Evolutionary conservation across 2,113 vertebrate genomes (phyloP).

Genomic region (Amblyornis subalaris): DNA sequence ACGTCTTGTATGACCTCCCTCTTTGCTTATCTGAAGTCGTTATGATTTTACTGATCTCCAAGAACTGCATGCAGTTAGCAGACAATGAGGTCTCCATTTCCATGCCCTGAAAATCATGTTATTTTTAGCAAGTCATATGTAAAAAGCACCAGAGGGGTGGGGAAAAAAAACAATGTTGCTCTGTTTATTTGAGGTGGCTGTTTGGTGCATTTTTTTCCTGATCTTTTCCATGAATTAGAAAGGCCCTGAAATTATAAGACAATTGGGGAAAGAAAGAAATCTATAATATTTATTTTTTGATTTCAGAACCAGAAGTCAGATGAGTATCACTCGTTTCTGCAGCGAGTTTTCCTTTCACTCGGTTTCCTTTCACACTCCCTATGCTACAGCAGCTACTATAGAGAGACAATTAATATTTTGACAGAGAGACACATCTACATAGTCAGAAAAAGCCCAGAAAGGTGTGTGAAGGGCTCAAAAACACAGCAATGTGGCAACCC

Average conservation of each 20-base stretch:
- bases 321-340: not conserved
- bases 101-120: not conserved
- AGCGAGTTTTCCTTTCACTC: no score
- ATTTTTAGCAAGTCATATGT: not conserved
- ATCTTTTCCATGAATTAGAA: not conserved
- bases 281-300: not conserved
- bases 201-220: accelerated
- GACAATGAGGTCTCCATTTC: not conserved
- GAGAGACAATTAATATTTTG: not conserved
- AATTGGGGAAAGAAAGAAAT: not conserved
- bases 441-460: not conserved
- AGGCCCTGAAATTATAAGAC: not conserved
- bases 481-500: accelerated
- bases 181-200: not conserved
- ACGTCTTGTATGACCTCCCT: not conserved
- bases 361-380: not conserved
- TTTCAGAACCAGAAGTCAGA: not conserved
- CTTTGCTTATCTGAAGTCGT: not conserved
- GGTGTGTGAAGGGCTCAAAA: not conserved
- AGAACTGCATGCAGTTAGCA: accelerated
- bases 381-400: not conserved
- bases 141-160: not conserved
- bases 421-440: not conserved
- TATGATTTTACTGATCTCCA: not conserved
- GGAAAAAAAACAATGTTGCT: not conserved